phyloP scores from a whole-genome alignment of 1,140 invertebrate species.

The Drosophila carrolli region DNA sequence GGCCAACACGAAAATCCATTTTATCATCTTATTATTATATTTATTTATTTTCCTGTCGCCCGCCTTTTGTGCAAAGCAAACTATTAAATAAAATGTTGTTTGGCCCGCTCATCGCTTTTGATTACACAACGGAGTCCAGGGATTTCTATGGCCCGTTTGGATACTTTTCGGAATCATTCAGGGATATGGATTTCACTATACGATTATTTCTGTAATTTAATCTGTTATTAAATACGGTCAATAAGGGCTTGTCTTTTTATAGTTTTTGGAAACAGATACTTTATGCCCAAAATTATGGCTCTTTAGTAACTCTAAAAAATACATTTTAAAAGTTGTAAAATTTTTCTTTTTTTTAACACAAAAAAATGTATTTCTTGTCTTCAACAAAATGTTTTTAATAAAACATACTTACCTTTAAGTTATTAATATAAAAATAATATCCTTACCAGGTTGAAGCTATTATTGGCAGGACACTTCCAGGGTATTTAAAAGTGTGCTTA shows the following conservation, averaged over 20 bases:
- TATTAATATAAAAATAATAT: not conserved
- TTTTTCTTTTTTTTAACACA: no score
- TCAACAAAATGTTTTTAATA: no score
- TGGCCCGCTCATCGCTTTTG: conserved; percentile 20
- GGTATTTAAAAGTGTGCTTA: not conserved
- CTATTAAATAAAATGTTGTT: conserved; percentile 52
- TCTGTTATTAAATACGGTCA: not conserved
- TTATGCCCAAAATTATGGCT: no score
- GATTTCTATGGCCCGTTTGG: not conserved
- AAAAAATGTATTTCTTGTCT: no score
- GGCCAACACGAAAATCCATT: conserved; percentile 72
- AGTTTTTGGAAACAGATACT: no score
- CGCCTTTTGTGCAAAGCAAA: conserved; percentile 16
- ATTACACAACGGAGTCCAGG: conserved; percentile 16
- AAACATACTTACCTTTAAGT: not conserved
- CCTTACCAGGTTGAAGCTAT: no score
- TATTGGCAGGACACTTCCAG: not conserved
- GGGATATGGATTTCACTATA: not conserved
- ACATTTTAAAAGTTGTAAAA: not conserved
- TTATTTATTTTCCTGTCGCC: conserved; percentile 41
- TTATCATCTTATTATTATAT: conserved; percentile 77
- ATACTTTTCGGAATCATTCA: not conserved
- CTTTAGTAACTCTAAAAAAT: not conserved
- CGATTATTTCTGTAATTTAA: not conserved
- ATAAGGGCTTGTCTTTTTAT: no score